Evolutionary conservation across 2,888 invertebrate species (phyloP), one percentile per base, ranked within the genome.

Genomic region (Eupeodes latifasciatus): DNA sequence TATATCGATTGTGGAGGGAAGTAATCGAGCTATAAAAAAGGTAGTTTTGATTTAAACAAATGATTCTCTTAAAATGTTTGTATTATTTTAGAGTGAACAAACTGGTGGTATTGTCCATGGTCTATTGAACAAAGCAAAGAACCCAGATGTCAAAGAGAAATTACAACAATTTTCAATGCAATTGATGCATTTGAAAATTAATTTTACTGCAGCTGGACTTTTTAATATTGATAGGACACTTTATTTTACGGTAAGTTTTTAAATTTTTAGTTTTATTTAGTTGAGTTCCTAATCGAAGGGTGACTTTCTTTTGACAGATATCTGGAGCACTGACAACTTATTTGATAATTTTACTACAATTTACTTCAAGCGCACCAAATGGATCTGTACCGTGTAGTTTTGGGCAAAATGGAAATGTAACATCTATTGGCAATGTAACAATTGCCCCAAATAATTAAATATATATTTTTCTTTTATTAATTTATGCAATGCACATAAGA

Each of bases 161-260:
- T 79, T 94, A 9, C 92, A 93, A 59, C 92, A 93, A 49, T 93
- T 94, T 84, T 94, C 94, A 10, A 90, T 94, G 91, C 94, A 94
- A 83, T 75, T 94, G 64, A 86, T 93, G 86, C 93, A 94, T 81
- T 90, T 93, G 67, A 93, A 93, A 90, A 92, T 94, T 9, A 92
- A 92, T 66, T 94, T 94, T 69, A 93, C 94, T 0, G 93, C 94
- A 0, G 94, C 92, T n/a, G 94, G 94, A 5, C 91, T 94, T 36
- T 94, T 94, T 67, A 92, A 92, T 49, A 92, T 94, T 51, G 93
- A 94, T 90, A 92, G 93, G 7, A 92, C 93, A 9, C 90, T 94
- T 11, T 92, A 94, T 78, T 94, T 94, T 89, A 93, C 94, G 74
- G 94, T 94, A 89, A 89, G 91, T 1, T 27, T 12, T 1, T 19